Base-by-base conservation (phyloP, 2,888 invertebrate genomes). In the Bedellia somnulentella region DNA sequence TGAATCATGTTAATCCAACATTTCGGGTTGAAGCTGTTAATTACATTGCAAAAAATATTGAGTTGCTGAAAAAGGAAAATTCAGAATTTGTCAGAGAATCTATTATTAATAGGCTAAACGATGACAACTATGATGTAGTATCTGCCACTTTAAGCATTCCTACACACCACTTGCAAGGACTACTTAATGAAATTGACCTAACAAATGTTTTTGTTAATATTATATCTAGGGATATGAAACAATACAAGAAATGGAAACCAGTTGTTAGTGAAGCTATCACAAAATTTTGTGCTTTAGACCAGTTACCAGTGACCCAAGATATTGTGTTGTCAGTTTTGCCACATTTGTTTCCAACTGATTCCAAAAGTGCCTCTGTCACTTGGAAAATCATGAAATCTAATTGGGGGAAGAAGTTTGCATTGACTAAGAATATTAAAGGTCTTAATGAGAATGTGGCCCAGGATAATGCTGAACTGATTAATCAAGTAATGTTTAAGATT, bases 1-100 rank as follows among this genome's bases (percentile, higher is more conserved):
- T 93, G 1, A 86, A 89, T 44, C 89, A 93, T 54, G 68, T 83
- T 0, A 84, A 81, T 43, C 56, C 83, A 0, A 60, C 79, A 27
- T 70, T 87, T 30, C 79, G 93, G 38, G 60, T 80, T 2, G 68
- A 80, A 44, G 89, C 89, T 0, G 67, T 92, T 0, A 71, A 81
- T 39, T 80, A 80, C 37, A 60, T 93, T 6, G 58, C 80, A 0
- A 68, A 79, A 35, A 77, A 81, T 37, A 79, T 75, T 39, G 42
- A 63, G 6, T 41, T 53, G 12, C 52, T 82, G 12, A 70, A 63
- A 43, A 54, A 71, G 1, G 75, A 77, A 24, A 77, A 83, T 41
- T 49, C 68, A 16, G 80, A 81, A n/a, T 77, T 85, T 44, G 62
- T 88, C 0, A 81, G 80, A 37, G 80, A 81, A 30, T 80, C 84